These are phyloP conservation scores for Dissostichus mawsoni DNA, from an alignment of 2,113 vertebrate genomes.

Conservation along the genomic window DNA sequence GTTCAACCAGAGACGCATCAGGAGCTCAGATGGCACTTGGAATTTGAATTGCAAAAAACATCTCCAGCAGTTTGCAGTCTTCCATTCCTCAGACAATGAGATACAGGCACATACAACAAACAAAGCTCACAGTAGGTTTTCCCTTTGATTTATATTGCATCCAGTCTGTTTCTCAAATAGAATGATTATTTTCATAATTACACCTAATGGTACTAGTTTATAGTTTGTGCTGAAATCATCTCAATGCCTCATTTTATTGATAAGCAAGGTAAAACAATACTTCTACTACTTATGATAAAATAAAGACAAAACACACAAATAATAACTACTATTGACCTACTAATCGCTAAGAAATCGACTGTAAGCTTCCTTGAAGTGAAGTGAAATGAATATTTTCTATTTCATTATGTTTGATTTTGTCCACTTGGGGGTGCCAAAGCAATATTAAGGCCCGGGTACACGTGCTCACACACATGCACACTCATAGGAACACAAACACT, in stretches of 20 bases:
- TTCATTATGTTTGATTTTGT: slow-evolving; percentile 49
- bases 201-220: slow-evolving; percentile 4
- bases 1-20: slow-evolving; percentile 53
- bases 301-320: no score
- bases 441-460: slow-evolving; percentile 49
- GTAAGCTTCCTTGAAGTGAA: not conserved
- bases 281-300: not conserved
- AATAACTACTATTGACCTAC: not conserved
- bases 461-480: slow-evolving; percentile 19
- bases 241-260: slow-evolving; percentile 7
- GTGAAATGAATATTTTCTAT: slow-evolving; percentile 14
- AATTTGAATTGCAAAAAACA: slow-evolving; percentile 57
- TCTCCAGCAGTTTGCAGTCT: slow-evolving; percentile 28
- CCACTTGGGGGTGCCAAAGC: slow-evolving; percentile 84
- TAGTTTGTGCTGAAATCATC: not conserved
- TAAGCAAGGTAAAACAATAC: not conserved
- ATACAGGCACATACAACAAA: slow-evolving; percentile 31
- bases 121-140: slow-evolving; percentile 25
- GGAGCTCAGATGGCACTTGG: slow-evolving; percentile 45
- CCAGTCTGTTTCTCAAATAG: slow-evolving; percentile 5
- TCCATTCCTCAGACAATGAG: slow-evolving; percentile 24
- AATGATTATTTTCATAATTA: slow-evolving; percentile 39
- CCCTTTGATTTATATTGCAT: slow-evolving; percentile 24
- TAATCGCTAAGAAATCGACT: not conserved
- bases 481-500: slow-evolving; percentile 37